phyloP scores from a whole-genome alignment of 37 sponge, comb jelly and placozoan species.

The Ianthella basta region DNA sequence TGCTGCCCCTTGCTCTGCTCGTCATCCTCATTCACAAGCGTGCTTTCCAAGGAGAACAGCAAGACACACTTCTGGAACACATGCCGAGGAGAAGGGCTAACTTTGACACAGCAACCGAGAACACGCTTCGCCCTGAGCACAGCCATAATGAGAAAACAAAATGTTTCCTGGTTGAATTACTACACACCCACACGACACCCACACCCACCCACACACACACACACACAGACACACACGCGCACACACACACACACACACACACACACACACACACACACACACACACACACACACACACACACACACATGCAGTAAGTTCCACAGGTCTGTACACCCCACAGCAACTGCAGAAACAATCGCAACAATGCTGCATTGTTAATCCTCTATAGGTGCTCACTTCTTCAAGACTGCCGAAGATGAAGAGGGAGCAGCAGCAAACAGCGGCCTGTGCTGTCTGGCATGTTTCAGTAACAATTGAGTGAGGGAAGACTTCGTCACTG shows the following conservation, averaged over 20 bases:
- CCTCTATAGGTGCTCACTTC: conserved; percentile 41
- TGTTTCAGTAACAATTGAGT: conserved; percentile 49
- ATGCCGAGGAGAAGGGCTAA: conserved; percentile 23
- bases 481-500: conserved; percentile 33
- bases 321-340: too few relatives aligned
- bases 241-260: too few relatives aligned
- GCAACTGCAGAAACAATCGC: too few relatives aligned
- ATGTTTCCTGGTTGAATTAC: too few relatives aligned
- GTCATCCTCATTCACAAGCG: conserved; percentile 36
- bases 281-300: too few relatives aligned
- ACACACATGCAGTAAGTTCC: too few relatives aligned
- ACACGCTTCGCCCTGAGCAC: conserved; percentile 41
- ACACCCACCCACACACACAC: too few relatives aligned
- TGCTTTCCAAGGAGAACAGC: conserved; percentile 57
- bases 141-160: too few relatives aligned
- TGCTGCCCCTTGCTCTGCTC: conserved; percentile 13
- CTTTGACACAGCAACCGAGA: conserved; percentile 49
- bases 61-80: conserved; percentile 49
- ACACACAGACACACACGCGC: too few relatives aligned
- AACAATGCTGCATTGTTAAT: too few relatives aligned
- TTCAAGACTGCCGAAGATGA: conserved; percentile 34
- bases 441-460: conserved; percentile 51
- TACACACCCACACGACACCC: too few relatives aligned
- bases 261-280: too few relatives aligned
- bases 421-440: conserved; percentile 50